Evolutionary conservation across 2,797 vertebrate genomes (phyloP).

Genomic region (Potorous gilbertii): DNA sequence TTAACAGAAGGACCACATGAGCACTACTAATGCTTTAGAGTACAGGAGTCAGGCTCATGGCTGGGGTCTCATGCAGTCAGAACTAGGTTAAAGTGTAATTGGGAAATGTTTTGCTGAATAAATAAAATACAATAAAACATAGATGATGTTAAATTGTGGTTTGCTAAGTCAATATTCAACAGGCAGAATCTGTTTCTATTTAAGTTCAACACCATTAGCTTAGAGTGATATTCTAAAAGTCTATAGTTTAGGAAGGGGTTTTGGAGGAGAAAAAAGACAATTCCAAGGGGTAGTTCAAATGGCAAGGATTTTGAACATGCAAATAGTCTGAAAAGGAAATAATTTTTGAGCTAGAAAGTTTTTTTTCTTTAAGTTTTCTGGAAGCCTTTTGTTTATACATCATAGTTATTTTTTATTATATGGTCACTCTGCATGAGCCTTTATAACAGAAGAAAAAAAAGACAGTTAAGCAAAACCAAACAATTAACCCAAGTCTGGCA

Average conservation of each 20-base stretch:
- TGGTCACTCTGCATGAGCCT: not conserved
- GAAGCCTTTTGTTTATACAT: not conserved
- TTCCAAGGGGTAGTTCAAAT: not conserved
- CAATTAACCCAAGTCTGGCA: not conserved
- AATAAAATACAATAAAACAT: not conserved
- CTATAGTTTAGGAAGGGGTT: not conserved
- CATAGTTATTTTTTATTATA: not conserved
- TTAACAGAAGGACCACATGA: not conserved
- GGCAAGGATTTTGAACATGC: not conserved
- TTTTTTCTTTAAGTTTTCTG: not conserved
- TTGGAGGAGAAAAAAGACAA: not conserved
- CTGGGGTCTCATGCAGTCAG: not conserved
- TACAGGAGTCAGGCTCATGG: not conserved
- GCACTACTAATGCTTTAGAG: not conserved
- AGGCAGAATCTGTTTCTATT: not conserved
- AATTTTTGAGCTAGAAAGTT: not conserved
- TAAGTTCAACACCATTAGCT: not conserved
- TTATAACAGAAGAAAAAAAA: not conserved
- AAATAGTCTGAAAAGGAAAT: not conserved
- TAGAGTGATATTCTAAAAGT: not conserved
- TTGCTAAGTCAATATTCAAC: not conserved
- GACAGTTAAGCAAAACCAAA: not conserved
- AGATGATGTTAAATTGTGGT: not conserved
- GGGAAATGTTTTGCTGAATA: not conserved
- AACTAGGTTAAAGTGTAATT: not conserved